Base-by-base conservation (phyloP, 2,888 invertebrate species). In the Coecobrya sp. region DNA sequence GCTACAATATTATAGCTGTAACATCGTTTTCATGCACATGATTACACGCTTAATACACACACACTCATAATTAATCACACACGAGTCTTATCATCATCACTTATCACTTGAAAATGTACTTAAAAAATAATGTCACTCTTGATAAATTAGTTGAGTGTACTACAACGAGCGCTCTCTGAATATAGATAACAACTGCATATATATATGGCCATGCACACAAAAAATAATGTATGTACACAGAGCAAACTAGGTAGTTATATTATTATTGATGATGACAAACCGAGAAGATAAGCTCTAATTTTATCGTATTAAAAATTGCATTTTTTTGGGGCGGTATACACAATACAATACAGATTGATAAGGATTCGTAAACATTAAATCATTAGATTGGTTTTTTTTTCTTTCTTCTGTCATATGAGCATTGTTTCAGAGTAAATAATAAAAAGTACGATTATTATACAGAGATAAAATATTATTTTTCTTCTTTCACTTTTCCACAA, bases 41-140 rank as follows among this genome's bases (percentile, higher is more conserved):
- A 76, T 49, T 25, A 16, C 42, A 5, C 59, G 27, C 65, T 27
- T 27, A 65, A 76, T 10, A 22, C 22, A 45, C 7, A 22, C 22
- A 45, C 25, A 13, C 25, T 25, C 16, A 49, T 25, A 49, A 25
- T 49, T 45, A 16, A 22, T 45, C 45, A 27, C 19, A 27, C 19
- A 8, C 8, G 59, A 27, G 27, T 30, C 10, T 19, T 68, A 36
- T 36, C 36, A 36, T 36, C 27, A 68, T 68, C 68, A 36, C 68
- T 68, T 49, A 22, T 49, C 45, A 76, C 22, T 49, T 76, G 49
- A 49, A 49, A n/a, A 76, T 25, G 49, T 49, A 49, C 49, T 49
- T 76, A 73, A 70, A 42, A 68, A 70, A 76, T 76, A 76, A 76
- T 76, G 76, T 76, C 76, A 76, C 25, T 49, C 13, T 49, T 76